These are phyloP conservation scores for Tiphia femorata DNA, from an alignment of 2,888 invertebrate species.

Conservation along the genomic window DNA sequence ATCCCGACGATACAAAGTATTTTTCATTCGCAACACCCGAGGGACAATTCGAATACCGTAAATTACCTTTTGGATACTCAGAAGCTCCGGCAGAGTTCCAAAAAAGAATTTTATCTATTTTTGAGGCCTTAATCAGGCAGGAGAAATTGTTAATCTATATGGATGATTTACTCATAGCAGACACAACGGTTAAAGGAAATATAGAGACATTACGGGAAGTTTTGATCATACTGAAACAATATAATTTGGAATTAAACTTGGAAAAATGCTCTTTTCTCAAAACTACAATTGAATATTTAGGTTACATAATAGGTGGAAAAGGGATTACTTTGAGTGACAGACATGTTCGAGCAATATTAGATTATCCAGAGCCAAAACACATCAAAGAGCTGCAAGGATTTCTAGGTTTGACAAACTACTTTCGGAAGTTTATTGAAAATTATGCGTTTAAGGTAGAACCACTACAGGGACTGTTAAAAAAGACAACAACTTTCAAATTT, in stretches of 20 bases:
- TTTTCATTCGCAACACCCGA: not conserved
- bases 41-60: not conserved
- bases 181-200: not conserved
- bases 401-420: too few species aligned
- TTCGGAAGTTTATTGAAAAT: slow-evolving; percentile 4
- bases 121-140: too few species aligned
- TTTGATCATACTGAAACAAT: not conserved
- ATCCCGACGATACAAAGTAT: too few species aligned
- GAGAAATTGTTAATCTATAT: not conserved
- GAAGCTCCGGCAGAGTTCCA: too few species aligned
- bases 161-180: not conserved
- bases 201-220: not conserved
- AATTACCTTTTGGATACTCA: not conserved
- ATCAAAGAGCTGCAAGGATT: too few species aligned
- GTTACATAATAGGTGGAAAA: not conserved
- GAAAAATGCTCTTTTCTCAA: not conserved
- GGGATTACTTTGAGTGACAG: not conserved
- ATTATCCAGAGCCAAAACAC: too few species aligned
- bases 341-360: not conserved
- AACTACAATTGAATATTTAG: not conserved
- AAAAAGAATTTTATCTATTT: too few species aligned
- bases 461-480: slow-evolving; percentile 2
- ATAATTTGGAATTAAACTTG: not conserved
- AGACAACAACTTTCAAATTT: not conserved
- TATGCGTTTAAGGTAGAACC: slow-evolving; percentile 6